These are phyloP conservation scores for Zeugodacus cucurbitae DNA, from an alignment of 1,140 invertebrate species.

Conservation along the genomic window DNA sequence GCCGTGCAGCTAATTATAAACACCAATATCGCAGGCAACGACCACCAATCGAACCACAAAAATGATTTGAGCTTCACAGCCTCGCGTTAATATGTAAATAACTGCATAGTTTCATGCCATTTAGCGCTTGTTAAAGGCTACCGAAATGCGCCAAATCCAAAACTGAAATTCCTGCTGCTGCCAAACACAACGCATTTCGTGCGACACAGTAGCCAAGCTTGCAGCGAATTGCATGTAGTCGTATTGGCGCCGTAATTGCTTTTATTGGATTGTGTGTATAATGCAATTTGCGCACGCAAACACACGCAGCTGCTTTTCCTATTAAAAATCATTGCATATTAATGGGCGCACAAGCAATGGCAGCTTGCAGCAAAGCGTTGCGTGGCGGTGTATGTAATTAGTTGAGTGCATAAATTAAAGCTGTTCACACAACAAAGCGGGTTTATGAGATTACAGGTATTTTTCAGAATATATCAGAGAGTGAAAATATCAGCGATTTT, in stretches of 20 bases:
- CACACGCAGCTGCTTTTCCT: background rate
- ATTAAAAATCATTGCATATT: constrained; percentile 8
- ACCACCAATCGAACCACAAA: background rate
- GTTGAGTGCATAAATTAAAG: background rate
- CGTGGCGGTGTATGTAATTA: background rate
- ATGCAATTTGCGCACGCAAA: background rate
- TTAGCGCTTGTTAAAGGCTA: background rate
- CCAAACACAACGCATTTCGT: background rate
- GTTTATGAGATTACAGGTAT: background rate
- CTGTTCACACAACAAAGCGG: background rate
- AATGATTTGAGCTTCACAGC: background rate
- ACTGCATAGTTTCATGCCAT: background rate
- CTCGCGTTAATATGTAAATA: background rate
- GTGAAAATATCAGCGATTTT: too few relatives aligned
- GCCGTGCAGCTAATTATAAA: too few relatives aligned
- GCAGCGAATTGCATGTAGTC: background rate
- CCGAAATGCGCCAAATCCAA: background rate
- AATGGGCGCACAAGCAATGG: background rate
- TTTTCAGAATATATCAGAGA: background rate
- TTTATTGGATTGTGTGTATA: background rate
- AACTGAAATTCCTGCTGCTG: background rate
- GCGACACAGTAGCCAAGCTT: background rate
- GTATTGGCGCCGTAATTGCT: background rate
- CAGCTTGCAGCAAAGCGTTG: background rate
- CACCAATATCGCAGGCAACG: background rate